Base-by-base conservation (phyloP, 2,797 vertebrate genomes). In the Picus viridis region DNA sequence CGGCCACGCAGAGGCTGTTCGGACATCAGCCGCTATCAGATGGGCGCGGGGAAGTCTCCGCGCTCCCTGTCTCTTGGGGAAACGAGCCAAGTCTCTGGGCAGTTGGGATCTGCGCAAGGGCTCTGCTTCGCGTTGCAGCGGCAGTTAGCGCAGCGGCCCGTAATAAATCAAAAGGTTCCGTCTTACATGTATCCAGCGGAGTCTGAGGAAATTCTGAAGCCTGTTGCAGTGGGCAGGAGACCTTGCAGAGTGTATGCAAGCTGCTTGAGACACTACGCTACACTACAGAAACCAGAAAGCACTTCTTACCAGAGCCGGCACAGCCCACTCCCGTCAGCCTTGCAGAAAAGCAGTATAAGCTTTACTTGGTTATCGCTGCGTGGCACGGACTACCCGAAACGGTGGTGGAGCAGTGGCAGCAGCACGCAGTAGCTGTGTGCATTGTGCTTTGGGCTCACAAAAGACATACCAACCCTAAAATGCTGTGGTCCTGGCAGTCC, bases 331-430 rank as follows among this genome's bases (percentile, higher is more conserved):
- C 43, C 6, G 36, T 45, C 61, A 12, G 63, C 43, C 56, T 45
- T 9, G 49, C 59, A 12, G 80, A 56, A 53, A 27, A 39, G 41
- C 57, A 27, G 51, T 61, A 56, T 11, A 17, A 22, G 45, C 41
- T 12, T 5, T 10, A 1, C 19, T 32, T 29, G 6, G 20, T 15
- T 9, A 34, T 53, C 39, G 0, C 3, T 2, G 43, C 9, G 2
- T 11, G 83, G 54, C 62, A 43, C 47, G 4, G 16, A 9, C 29
- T 15, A 1, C 19, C 2, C 45, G 8, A 26, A 65, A 62, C 3
- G 13, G 11, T 11, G n/a, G 29, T 6, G 61, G 27, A 57, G 59
- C 23, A 8, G 61, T 6, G 23, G 57, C n/a, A 19, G 41, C 54
- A 41, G 68, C 7, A 2, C 45, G 51, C 64, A 49, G 59, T 7